Base-by-base conservation (phyloP, 92 coral and sea anemone species). In the Plumapathes pennacea region DNA sequence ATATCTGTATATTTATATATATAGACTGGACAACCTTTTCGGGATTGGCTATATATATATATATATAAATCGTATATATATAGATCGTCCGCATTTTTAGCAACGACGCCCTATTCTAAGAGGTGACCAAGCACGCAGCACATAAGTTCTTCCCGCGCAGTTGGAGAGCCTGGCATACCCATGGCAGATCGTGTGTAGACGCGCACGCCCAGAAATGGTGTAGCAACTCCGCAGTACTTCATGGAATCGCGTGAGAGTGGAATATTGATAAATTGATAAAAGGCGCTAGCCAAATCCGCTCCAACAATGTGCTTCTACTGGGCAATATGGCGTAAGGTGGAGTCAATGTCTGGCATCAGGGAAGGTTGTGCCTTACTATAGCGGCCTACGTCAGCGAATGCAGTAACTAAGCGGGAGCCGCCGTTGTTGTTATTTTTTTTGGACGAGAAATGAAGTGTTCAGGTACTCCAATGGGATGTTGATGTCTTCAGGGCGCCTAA, bases 81-180 rank as follows among this genome's bases (percentile, higher is more conserved):
- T n/a, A 66, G 33, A 31, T 66, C 73, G 43, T 66, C 62, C 1
- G 43, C 43, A 17, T 48, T 13, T 46, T 71, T 71, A 0, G 78
- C 69, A 1, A 73, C 72, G 1, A 23, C 53, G 4, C 72, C 80
- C 8, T 43, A 46, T n/a, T 41, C 41, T 3, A 72, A 46, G n/a
- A 70, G 60, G 39, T 58, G 50, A 0, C 78, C 60, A 3, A 70
- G 37, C 56, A 70, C 68, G 5, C 54, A 62, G 41, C 69, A 59
- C 78, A 48, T 71, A 7, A 71, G 50, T 38, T 71, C 69, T n/a
- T n/a, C 32, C 53, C 57, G 15, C 61, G 50, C n/a, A n/a, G n/a
- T n/a, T n/a, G n/a, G n/a, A n/a, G 18, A 65, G 71, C 3, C 71
- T 72, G 12, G 60, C 80, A 72, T 72, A 32, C 80, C 80, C 80